phyloP scores from a whole-genome alignment of 2,113 vertebrate species.

The Pangasianodon gigas region DNA sequence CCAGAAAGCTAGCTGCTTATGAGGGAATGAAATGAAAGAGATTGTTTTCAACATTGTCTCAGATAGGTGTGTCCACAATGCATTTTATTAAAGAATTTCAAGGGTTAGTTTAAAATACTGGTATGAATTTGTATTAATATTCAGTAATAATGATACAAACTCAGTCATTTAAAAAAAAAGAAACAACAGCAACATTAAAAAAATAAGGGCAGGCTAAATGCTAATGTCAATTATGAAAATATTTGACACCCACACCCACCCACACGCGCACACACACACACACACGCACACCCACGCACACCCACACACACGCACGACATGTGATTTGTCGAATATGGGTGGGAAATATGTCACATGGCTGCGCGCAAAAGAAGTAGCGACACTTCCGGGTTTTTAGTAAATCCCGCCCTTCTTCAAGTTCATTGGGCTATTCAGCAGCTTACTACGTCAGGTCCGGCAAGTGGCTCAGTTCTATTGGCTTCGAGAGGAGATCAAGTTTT shows the following conservation, averaged over 20 bases:
- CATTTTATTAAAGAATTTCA: not conserved
- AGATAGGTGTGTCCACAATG: not conserved
- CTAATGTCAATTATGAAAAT: not conserved
- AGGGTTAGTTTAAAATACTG: not conserved
- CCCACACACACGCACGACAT: not conserved
- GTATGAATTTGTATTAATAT: not conserved
- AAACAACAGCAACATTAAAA: not conserved
- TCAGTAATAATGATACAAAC: not conserved
- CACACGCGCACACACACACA: too few species aligned
- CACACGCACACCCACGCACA: too few species aligned
- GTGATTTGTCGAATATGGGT: not conserved
- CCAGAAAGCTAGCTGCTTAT: not conserved
- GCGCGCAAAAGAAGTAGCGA: too few species aligned
- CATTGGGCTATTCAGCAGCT: slow-evolving; percentile 11
- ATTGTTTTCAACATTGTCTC: not conserved
- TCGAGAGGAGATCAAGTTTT: not conserved
- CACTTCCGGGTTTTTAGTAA: not conserved
- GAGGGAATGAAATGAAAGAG: not conserved
- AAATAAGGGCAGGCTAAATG: not conserved
- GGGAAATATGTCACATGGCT: not conserved
- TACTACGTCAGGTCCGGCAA: not conserved
- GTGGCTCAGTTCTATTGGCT: not conserved
- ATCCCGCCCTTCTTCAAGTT: slow-evolving; percentile 16
- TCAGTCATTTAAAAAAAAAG: not conserved
- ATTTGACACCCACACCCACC: not conserved